Conservation (phyloP, 2,888 invertebrate genomes). For the Melieria crassipennis region DNA sequence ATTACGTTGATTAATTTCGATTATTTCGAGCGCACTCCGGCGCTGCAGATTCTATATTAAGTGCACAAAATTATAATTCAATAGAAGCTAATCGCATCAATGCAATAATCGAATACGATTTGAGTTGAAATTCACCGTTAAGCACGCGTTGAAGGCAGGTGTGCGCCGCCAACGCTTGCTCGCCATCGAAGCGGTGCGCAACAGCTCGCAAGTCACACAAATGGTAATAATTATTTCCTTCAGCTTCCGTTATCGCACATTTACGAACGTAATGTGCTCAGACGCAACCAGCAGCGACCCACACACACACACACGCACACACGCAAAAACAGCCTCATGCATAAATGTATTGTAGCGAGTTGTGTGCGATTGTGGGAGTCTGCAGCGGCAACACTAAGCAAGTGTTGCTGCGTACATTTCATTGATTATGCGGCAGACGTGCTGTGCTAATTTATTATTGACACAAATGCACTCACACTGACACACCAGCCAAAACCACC, state of each 20-base stretch:
- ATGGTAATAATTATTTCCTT: background rate
- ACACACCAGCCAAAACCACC: background rate
- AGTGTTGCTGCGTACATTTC: background rate
- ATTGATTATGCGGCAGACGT: slow-evolving; percentile 7
- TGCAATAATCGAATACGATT: too few relatives aligned
- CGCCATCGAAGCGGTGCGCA: background rate
- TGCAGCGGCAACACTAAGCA: background rate
- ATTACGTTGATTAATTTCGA: too few relatives aligned
- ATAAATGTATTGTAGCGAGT: too few relatives aligned
- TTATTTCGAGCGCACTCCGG: too few relatives aligned
- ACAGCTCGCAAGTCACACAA: background rate
- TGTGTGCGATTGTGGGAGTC: background rate
- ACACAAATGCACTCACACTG: background rate
- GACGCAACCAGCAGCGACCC: background rate
- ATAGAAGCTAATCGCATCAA: too few relatives aligned
- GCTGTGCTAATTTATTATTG: slow-evolving; percentile 3
- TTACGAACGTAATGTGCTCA: background rate
- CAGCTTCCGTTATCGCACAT: background rate
- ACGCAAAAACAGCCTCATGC: too few relatives aligned
- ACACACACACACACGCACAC: too few relatives aligned
- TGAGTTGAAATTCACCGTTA: too few relatives aligned
- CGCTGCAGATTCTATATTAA: too few relatives aligned
- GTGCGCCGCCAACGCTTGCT: too few relatives aligned
- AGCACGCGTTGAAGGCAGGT: too few relatives aligned
- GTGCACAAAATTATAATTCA: too few relatives aligned